Base-by-base conservation (phyloP, 2,888 invertebrate genomes). In the Eristalis arbustorum region DNA sequence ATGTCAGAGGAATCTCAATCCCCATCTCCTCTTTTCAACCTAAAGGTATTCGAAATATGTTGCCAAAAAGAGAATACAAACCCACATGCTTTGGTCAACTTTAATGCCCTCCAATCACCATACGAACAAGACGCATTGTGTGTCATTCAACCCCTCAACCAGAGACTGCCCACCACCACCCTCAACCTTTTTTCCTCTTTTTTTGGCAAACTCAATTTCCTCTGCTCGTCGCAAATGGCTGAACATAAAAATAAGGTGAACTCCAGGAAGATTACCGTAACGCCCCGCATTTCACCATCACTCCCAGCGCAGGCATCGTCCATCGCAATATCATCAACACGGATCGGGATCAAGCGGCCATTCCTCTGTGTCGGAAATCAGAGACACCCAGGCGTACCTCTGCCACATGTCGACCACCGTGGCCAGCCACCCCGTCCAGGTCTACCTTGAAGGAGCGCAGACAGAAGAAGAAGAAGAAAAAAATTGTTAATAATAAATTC, bases 401-500 rank as follows among this genome's bases (percentile, higher is more conserved):
- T 11, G 42, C 25, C 37, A 79, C 64, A 79, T 84, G 83, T 68
- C 66, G 64, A 62, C 49, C 49, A 66, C 49, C 49, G 75, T 64
- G 40, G 66, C 57, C 69, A 79, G 69, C 74, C 74, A 79, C 74
- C 74, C 71, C 59, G 61, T 56, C 61, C 68, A 76, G 40, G 74
- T 80, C 75, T 62, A 84, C 84, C 84, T 84, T 79, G 61, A 23
- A 57, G 59, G 37, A 11, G 37, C 63, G 22, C 14, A 61, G 59
- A 37, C 62, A 63, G 31, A 31, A 10, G 67, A 25, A 59, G n/a
- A n/a, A n/a, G n/a, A n/a, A n/a, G n/a, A 25, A 25, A 59, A 57
- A 82, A 77, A 77, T 66, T 67, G 56, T 87, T 87, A 78, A 87
- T 87, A 87, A 87, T 87, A 87, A 87, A 87, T 87, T 83, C 82